Conservation (phyloP, 2,888 invertebrate genomes). For the Electrophaes corylata region DNA sequence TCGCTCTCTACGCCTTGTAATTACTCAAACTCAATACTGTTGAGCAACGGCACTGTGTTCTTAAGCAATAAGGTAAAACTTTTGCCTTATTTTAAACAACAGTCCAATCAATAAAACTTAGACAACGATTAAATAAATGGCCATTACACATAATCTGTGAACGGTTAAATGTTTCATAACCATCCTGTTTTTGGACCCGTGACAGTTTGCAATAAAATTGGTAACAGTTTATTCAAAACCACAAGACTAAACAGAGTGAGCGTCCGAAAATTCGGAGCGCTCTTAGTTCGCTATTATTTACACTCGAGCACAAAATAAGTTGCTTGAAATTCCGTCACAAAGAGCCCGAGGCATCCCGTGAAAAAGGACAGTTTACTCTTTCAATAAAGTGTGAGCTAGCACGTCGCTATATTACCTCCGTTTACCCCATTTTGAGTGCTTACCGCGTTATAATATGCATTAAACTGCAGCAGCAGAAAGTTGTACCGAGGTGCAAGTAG, state of each 20-base stretch:
- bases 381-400: slow-evolving; percentile 75
- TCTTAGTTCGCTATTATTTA: slow-evolving; percentile 74
- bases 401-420: slow-evolving; percentile 70
- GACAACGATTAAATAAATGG: too few species aligned
- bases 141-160: not conserved
- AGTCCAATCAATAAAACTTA: slow-evolving; percentile 44
- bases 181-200: slow-evolving; percentile 38
- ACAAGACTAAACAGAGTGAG: slow-evolving; percentile 57
- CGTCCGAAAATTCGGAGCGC: slow-evolving; percentile 64
- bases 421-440: slow-evolving; percentile 75
- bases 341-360: slow-evolving; percentile 72
- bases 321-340: slow-evolving; percentile 73
- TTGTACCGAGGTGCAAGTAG: slow-evolving; percentile 70
- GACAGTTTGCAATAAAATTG: slow-evolving; percentile 56
- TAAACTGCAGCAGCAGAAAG: slow-evolving; percentile 77
- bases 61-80: slow-evolving; percentile 43
- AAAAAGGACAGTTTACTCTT: slow-evolving; percentile 82
- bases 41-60: slow-evolving; percentile 56
- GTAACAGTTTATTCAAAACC: slow-evolving; percentile 59
- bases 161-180: slow-evolving; percentile 51
- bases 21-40: slow-evolving; percentile 63
- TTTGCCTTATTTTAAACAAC: slow-evolving; percentile 53
- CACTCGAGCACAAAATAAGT: slow-evolving; percentile 72
- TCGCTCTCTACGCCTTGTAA: slow-evolving; percentile 60
- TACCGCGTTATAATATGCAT: slow-evolving; percentile 82